Percentiles rank a stretch among this genome's conserved stretches.
These are phyloP conservation scores for Syritta pipiens DNA, from an alignment of 2,888 invertebrate species.

Conservation along the genomic window DNA sequence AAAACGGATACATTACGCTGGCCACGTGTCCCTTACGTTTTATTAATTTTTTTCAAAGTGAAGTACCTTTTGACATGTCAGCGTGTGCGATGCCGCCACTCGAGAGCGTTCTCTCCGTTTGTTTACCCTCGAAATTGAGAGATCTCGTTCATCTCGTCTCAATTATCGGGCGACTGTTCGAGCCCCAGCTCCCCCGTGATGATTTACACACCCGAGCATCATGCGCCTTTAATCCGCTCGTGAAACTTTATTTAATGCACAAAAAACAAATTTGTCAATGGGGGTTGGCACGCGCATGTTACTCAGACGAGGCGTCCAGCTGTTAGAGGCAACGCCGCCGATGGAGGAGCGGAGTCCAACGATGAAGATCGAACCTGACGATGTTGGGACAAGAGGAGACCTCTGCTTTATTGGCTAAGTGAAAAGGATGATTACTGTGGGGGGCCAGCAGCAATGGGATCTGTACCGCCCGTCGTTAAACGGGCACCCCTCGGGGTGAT, in stretches of 20 bases:
- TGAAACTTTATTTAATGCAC: conserved; percentile 67
- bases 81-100: too few species aligned
- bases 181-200: neutral
- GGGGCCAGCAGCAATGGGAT: conserved; percentile 57
- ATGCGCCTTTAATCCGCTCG: conserved; percentile 53
- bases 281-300: conserved; percentile 79
- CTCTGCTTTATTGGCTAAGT: conserved; percentile 67
- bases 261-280: conserved; percentile 78
- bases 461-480: conserved; percentile 62
- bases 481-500: conserved; percentile 65
- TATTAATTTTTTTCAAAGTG: conserved; percentile 78
- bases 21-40: conserved; percentile 78
- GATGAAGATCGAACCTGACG: conserved; percentile 50
- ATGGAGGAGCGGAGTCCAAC: conserved; percentile 10
- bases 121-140: too few species aligned
- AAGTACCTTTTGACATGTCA: conserved; percentile 74
- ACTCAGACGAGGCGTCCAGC: conserved; percentile 58
- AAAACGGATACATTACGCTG: conserved; percentile 79
- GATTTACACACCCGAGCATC: conserved; percentile 62
- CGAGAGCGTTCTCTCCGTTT: too few species aligned
- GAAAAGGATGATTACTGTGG: conserved; percentile 67
- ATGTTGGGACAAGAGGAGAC: conserved; percentile 62
- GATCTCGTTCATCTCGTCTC: conserved; percentile 58
- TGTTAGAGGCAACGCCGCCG: conserved; percentile 63
- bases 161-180: neutral